Conservation (phyloP, 1,140 invertebrate genomes). For the Heliconius melpomene region DNA sequence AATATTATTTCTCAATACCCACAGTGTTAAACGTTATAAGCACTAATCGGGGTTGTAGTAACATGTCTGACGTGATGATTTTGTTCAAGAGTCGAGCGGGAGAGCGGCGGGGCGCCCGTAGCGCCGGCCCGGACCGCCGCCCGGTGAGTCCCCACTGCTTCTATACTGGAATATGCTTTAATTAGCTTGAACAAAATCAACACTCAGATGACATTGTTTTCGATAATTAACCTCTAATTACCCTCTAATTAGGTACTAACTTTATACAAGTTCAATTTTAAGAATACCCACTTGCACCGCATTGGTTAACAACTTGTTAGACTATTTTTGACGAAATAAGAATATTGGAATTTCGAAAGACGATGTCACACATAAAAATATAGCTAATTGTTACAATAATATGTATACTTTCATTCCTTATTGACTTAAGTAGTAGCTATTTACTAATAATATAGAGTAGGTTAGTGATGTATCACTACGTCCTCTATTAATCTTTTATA, state of each 20-base stretch:
- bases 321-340: background rate
- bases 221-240: conserved; percentile 14
- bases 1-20: background rate
- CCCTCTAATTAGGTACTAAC: background rate
- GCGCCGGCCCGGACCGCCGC: conserved; percentile 56
- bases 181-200: conserved; percentile 69
- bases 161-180: conserved; percentile 46
- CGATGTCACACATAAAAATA: too few relatives aligned
- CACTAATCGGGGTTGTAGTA: conserved; percentile 42
- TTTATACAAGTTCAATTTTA: background rate
- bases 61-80: conserved; percentile 52
- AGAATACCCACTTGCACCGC: background rate
- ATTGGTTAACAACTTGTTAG: background rate
- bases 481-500: too few relatives aligned
- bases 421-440: too few relatives aligned
- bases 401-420: background rate
- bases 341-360: too few relatives aligned
- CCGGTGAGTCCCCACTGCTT: conserved; percentile 62
- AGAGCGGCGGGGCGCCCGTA: conserved; percentile 60
- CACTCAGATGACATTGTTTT: conserved; percentile 20
- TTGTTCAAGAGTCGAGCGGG: conserved; percentile 76
- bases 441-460: too few relatives aligned
- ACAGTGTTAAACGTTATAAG: background rate
- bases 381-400: background rate
- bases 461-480: too few relatives aligned